Conservation (phyloP, 2,888 invertebrate species). For the Watsonalla binaria region DNA sequence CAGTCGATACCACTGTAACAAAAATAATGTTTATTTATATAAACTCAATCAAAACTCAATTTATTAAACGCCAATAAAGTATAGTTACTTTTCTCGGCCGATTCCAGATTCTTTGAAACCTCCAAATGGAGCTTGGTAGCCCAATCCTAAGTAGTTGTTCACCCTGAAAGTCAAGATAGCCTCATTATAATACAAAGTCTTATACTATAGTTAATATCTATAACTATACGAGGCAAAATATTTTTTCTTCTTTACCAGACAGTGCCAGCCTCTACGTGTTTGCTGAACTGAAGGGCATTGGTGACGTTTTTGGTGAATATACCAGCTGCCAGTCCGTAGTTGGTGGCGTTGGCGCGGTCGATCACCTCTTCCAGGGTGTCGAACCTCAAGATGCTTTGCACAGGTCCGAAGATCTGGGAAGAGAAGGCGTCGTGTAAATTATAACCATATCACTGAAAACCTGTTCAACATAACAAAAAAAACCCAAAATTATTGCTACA, state of each 20-base stretch:
- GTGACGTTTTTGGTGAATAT: constrained; percentile 89
- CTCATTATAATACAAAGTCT: not conserved
- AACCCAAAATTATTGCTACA: no score
- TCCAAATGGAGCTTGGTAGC: constrained; percentile 88
- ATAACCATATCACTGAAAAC: not conserved
- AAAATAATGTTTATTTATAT: constrained; percentile 6
- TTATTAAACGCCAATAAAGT: not conserved
- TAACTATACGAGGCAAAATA: not conserved
- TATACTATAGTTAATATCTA: not conserved
- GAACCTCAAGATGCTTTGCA: constrained; percentile 91
- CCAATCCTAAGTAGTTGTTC: constrained; percentile 80
- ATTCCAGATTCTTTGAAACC: constrained; percentile 91
- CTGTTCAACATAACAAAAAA: no score
- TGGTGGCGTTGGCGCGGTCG: constrained; percentile 88
- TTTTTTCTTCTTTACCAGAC: constrained; percentile 78
- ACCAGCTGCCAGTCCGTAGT: constrained; percentile 90
- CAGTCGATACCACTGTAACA: constrained; percentile 82
- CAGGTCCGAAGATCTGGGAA: constrained; percentile 91
- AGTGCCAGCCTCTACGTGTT: constrained; percentile 86
- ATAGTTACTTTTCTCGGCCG: constrained; percentile 72
- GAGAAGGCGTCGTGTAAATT: not conserved
- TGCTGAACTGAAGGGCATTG: constrained; percentile 85
- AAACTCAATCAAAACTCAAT: not conserved
- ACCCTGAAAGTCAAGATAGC: constrained; percentile 27
- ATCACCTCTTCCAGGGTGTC: constrained; percentile 88